These are phyloP conservation scores for Coptodon bakossiorum DNA, from an alignment of 2,113 vertebrate species.

Conservation along the genomic window DNA sequence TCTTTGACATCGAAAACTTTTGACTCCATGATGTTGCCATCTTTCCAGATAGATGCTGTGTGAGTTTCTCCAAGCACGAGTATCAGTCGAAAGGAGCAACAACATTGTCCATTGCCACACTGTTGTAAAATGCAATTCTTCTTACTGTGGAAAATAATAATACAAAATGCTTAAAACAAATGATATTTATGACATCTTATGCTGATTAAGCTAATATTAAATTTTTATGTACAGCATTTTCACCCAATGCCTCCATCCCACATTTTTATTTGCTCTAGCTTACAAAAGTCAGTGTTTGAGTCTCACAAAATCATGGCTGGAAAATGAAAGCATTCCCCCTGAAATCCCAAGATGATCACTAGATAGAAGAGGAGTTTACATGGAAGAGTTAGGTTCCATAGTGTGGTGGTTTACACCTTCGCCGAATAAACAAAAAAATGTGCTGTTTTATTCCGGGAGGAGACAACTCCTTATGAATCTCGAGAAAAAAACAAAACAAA, in stretches of 20 bases:
- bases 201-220: background rate
- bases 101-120: background rate
- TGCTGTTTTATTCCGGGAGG: background rate
- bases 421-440: background rate
- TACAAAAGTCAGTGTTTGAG: background rate
- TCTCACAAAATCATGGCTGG: background rate
- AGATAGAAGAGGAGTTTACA: background rate
- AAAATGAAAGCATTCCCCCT: background rate
- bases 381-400: background rate
- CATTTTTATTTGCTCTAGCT: background rate
- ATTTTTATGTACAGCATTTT: background rate
- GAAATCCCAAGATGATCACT: background rate
- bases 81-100: background rate
- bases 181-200: background rate
- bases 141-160: background rate
- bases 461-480: background rate
- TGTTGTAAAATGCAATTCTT: background rate
- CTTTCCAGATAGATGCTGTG: background rate
- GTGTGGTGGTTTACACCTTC: background rate
- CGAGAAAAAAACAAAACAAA: background rate
- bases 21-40: background rate
- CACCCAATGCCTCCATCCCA: background rate
- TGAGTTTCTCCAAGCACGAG: rapidly evolving
- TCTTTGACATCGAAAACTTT: rapidly evolving
- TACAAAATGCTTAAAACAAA: background rate